phyloP scores from a whole-genome alignment of 1,140 invertebrate species.

The Goniozus legneri region DNA sequence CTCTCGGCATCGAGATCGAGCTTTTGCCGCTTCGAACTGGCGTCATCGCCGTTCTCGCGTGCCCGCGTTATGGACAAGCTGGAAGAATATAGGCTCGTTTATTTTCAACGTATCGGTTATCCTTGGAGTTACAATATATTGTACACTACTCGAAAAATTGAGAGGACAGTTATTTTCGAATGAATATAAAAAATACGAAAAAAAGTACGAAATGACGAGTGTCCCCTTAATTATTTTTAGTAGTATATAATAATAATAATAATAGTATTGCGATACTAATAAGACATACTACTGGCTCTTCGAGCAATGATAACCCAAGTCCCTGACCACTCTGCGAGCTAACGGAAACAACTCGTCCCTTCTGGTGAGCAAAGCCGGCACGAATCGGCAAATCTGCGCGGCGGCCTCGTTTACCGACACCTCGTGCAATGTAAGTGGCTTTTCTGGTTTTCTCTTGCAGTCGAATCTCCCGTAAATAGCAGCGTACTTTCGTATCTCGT shows the following conservation, averaged over 20 bases:
- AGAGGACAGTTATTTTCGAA: too few species aligned
- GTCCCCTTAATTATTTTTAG: too few species aligned
- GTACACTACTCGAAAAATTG: too few species aligned
- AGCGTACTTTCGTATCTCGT: slow-evolving; percentile 91
- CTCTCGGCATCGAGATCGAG: slow-evolving; percentile 52
- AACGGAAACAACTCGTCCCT: slow-evolving; percentile 93
- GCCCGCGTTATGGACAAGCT: slow-evolving; percentile 46
- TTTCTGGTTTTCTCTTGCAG: slow-evolving; percentile 92
- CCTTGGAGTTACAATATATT: too few species aligned
- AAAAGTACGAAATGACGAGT: too few species aligned
- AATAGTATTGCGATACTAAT: too few species aligned
- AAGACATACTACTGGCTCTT: slow-evolving; percentile 69
- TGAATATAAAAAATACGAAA: too few species aligned
- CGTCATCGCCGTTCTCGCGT: slow-evolving; percentile 52
- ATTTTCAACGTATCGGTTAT: too few species aligned
- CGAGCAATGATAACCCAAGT: slow-evolving; percentile 87
- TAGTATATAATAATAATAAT: too few species aligned
- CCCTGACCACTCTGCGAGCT: slow-evolving; percentile 88
- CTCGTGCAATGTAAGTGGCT: slow-evolving; percentile 93
- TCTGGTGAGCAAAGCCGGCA: slow-evolving; percentile 85
- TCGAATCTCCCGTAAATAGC: slow-evolving; percentile 96
- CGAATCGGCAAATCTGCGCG: slow-evolving; percentile 87
- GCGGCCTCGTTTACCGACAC: slow-evolving; percentile 97
- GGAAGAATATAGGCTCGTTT: slow-evolving; percentile 23
- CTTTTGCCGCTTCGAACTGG: slow-evolving; percentile 47